A percentile compares a stretch with the other conserved stretches of the same genome.
These are phyloP conservation scores for Phenganax stokvisi DNA, from an alignment of 92 coral and sea anemone genomes.

Conservation along the genomic window DNA sequence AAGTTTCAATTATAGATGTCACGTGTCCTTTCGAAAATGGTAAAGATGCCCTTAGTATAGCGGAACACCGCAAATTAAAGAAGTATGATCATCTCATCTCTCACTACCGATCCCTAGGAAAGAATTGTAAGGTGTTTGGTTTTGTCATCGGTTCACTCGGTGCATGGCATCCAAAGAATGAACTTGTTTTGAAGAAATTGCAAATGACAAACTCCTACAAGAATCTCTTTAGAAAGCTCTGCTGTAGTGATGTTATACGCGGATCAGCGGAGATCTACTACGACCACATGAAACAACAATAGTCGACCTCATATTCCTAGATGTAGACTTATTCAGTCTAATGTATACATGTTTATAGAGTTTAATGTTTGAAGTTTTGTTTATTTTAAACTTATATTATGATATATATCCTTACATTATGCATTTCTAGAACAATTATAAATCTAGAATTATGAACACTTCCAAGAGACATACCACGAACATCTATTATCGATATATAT, in stretches of 20 bases:
- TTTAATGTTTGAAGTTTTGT: too few species aligned
- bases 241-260: neutral
- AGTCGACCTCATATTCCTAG: neutral
- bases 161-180: constrained; percentile 11
- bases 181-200: neutral
- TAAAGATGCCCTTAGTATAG: neutral
- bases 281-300: neutral
- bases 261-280: constrained; percentile 14
- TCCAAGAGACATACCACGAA: too few species aligned
- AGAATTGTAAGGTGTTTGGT: neutral
- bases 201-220: neutral
- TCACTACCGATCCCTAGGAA: neutral
- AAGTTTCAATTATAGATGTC: neutral
- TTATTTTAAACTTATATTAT: too few species aligned
- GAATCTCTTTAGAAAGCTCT: neutral
- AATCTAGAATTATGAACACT: too few species aligned
- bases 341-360: too few species aligned
- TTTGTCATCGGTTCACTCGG: constrained; percentile 10
- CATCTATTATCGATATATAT: too few species aligned
- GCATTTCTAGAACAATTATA: too few species aligned
- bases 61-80: neutral
- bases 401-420: too few species aligned
- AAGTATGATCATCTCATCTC: neutral
- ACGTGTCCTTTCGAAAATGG: constrained; percentile 20
- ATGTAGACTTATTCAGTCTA: too few species aligned